Base-by-base conservation (phyloP, 1,140 invertebrate genomes). In the Drosophila punjabiensis region DNA sequence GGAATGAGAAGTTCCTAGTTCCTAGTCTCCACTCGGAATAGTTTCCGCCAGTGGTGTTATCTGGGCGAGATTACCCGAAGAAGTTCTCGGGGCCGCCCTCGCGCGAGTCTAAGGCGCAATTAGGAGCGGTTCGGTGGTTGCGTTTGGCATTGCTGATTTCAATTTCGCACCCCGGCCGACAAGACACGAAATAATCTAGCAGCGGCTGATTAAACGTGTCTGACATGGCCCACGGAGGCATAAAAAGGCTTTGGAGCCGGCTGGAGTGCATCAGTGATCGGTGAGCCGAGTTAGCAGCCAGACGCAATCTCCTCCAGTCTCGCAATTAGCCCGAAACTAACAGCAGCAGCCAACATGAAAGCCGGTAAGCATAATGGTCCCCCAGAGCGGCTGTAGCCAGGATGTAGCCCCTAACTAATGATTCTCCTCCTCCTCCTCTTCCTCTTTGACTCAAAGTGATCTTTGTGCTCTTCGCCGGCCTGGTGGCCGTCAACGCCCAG, bases 151-250 rank as follows among this genome's bases (percentile, higher is more conserved):
- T 77, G 66, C 64, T 50, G 62, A 79, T 81, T 85, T 81, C 65
- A 71, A 68, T 82, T 86, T 86, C 64, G 69, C 76, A 76, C 45
- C 53, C 3, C 43, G 35, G 45, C n/a, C 60, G 64, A 76, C 56
- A 64, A 69, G 50, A 88, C 84, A 88, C 69, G 74, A 70, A 88
- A 81, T 88, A 88, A 89, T 88, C 84, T 89, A 89, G 69, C 47
- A 68, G 69, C 39, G 33, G 63, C 82, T 88, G 84, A 88, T 88
- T 88, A 89, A 58, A 63, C 55, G 39, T 75, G 85, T 68, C 62
- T 50, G 59, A 76, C 76, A 84, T 81, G 52, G 35, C 32, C 41
- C 45, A 24, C 9, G 9, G 59, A 30, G 75, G 28, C 63, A 88
- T 88, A 88, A 88, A 80, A 85, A 90, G 86, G 52, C 78, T 69